Conservation (phyloP, 30 jellyfish, hydroid and myxozoan species). For the Rhopilema esculentum region DNA sequence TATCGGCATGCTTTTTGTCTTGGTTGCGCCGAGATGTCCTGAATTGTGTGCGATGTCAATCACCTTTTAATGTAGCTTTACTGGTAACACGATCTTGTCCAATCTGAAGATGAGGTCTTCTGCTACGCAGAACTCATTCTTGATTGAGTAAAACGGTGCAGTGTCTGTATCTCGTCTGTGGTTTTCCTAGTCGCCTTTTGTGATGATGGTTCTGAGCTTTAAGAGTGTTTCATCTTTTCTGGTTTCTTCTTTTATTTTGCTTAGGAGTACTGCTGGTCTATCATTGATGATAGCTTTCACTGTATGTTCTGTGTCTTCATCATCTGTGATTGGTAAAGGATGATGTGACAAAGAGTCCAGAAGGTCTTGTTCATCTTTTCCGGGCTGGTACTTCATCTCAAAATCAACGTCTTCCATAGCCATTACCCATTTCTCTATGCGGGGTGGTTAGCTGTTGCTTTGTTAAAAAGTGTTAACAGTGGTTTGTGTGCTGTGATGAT, state of each 20-base stretch:
- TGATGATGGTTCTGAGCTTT: neutral
- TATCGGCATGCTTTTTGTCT: neutral
- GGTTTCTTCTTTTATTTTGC: slow-evolving; percentile 5
- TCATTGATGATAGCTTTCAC: slow-evolving; percentile 6
- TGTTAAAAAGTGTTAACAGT: slow-evolving; percentile 2
- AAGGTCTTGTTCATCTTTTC: slow-evolving; percentile 8
- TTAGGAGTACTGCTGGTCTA: neutral
- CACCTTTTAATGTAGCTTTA: neutral
- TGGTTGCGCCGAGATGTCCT: slow-evolving; percentile 10
- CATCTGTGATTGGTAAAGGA: neutral
- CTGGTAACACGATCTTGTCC: slow-evolving; percentile 18
- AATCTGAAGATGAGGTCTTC: too few relatives aligned
- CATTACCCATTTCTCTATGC: slow-evolving; percentile 26
- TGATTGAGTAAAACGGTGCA: neutral
- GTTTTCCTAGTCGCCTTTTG: slow-evolving; percentile 3
- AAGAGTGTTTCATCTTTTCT: slow-evolving; percentile 1
- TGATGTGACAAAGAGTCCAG: slow-evolving; percentile 4
- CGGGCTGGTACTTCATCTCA: slow-evolving; percentile 9
- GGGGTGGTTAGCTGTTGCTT: slow-evolving; percentile 16
- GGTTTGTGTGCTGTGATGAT: neutral
- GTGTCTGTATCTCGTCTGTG: slow-evolving; percentile 11
- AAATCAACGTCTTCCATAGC: slow-evolving; percentile 17
- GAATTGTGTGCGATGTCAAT: neutral
- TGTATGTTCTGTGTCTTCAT: neutral
- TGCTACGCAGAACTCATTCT: too few relatives aligned